Conservation (phyloP, 2,888 invertebrate genomes). For the Phyto melanocephala region DNA sequence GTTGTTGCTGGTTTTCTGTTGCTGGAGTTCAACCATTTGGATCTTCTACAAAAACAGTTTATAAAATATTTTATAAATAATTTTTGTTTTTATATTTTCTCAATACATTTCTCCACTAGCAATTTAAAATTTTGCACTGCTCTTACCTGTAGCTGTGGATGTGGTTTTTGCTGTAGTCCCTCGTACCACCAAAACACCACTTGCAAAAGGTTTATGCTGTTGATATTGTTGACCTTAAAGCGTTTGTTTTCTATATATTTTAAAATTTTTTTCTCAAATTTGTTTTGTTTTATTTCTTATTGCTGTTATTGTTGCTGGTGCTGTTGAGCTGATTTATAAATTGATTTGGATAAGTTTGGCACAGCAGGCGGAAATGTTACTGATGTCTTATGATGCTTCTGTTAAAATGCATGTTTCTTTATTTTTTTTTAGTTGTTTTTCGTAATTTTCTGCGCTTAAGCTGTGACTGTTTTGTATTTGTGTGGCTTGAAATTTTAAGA, state of each 20-base stretch:
- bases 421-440: background rate
- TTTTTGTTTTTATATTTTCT: constrained; percentile 34
- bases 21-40: constrained; percentile 56
- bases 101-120: background rate
- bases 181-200: constrained; percentile 37
- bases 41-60: constrained; percentile 53
- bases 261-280: constrained; percentile 4
- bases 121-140: constrained; percentile 31
- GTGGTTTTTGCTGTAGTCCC: constrained; percentile 14
- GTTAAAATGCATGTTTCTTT: constrained; percentile 52
- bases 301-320: constrained; percentile 44
- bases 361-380: constrained; percentile 72
- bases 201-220: constrained; percentile 61
- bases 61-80: constrained; percentile 43
- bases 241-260: constrained; percentile 62
- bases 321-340: constrained; percentile 75
- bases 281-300: background rate
- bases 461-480: constrained; percentile 24
- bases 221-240: constrained; percentile 74
- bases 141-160: constrained; percentile 67
- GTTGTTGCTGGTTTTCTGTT: constrained; percentile 34
- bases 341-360: constrained; percentile 76
- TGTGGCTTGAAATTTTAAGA: constrained; percentile 40
- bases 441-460: constrained; percentile 3
- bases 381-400: constrained; percentile 66